Evolutionary conservation across 1,140 invertebrate genomes (phyloP), one percentile per base, ranked within the genome.

Genomic region (Drosophila saltans): DNA sequence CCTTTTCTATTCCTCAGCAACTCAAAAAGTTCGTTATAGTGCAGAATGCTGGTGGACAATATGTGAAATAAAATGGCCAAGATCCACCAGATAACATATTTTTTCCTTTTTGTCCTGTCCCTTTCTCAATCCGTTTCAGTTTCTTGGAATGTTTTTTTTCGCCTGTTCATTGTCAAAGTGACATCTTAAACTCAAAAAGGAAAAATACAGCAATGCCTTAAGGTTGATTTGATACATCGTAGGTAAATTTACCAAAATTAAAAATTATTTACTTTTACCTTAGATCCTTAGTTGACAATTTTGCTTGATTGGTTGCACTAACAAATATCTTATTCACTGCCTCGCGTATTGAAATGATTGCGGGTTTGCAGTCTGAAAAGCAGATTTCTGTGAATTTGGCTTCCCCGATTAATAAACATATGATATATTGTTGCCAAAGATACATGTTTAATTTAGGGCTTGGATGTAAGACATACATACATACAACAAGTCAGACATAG

Each of bases 161-260:
- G 83, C 75, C 81, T 81, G 88, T 91, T 91, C 91, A 91, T 91
- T 91, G 88, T 91, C 88, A 91, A 84, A 81, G 81, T 91, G 88
- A 91, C 88, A 91, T 83, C 72, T 75, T 41, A 69, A 43, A 30
- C 66, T 66, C 28, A 62, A 57, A 39, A 68, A 66, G 10, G 45
- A 16, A 65, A 65, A 65, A 56, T 64, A 66, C 43, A 56, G 67
- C 82, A 60, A 76, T 86, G 79, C 62, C 75, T 86, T 73, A 63
- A 72, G 76, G 80, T 86, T 88, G 82, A 88, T 88, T 88, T 86
- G 28, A 30, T 16, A 16, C 16, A 16, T 16, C 16, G 16, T 16
- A 16, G 16, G 16, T 16, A 16, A 16, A 16, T 16, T 16, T 16
- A 16, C 16, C 16, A 16, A 16, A 16, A 16, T 16, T 16, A 16